phyloP scores from a whole-genome alignment of 2,113 vertebrate genomes.

The Channa maculata region DNA sequence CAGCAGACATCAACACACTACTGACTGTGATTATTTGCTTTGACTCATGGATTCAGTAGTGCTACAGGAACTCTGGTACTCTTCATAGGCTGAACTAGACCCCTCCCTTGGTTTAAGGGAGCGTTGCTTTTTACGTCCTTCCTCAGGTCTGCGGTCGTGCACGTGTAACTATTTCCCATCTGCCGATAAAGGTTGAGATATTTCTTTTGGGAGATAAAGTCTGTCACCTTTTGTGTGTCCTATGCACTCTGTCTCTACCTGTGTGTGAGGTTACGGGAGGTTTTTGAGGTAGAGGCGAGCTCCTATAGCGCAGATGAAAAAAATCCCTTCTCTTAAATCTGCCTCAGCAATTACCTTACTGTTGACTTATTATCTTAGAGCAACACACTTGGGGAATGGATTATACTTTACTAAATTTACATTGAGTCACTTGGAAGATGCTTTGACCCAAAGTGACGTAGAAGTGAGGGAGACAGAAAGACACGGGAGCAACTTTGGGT shows the following conservation, averaged over 20 bases:
- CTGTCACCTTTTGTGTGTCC: constrained; percentile 42
- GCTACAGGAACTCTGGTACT: background rate
- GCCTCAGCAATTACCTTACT: no score
- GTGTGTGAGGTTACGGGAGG: background rate
- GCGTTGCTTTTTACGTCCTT: background rate
- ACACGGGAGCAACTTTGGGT: no score
- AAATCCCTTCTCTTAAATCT: no score
- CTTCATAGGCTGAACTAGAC: background rate
- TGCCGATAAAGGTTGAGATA: constrained; percentile 28
- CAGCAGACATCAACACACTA: background rate
- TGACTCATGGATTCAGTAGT: background rate
- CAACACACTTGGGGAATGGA: no score
- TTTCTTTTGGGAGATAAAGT: constrained; percentile 45
- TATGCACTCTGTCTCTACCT: constrained; percentile 7
- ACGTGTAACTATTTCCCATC: constrained; percentile 2
- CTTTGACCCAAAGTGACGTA: no score
- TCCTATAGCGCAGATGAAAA: no score
- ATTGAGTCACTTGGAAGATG: no score
- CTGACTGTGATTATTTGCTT: background rate
- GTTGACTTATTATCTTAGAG: no score
- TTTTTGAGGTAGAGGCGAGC: constrained; percentile 20
- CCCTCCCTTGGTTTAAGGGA: background rate
- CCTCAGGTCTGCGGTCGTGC: background rate
- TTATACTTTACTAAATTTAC: no score
- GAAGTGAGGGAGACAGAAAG: no score